Evolutionary conservation across 2,113 vertebrate species (phyloP), one percentile per base, ranked within the genome.

Genomic region (Reinhardtius hippoglossoides): DNA sequence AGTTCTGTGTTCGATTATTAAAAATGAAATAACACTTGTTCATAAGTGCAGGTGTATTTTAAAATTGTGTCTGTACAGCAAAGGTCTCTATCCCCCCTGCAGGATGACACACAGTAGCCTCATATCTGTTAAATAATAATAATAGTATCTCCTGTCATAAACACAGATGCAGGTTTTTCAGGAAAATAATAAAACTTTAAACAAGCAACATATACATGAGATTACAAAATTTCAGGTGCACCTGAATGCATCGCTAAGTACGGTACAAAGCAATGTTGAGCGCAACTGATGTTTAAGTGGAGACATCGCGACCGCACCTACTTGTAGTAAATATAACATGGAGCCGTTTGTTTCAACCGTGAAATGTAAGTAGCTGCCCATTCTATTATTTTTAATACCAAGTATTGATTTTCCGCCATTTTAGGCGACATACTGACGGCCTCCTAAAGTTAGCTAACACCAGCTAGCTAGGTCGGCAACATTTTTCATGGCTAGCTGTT

Each of bases 311-410:
- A 21, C 2, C 9, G 1, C 8, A 2, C 35, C 35, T 5, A 4
- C 13, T 63, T 2, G 14, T 31, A 23, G 37, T 14, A n/a, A 15
- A 44, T 6, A 9, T 5, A 76, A 73, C 3, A 94, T 94, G 94
- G 92, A 92, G 18, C 26, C 0, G 5, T 82, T 90, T 79, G 52
- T 76, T 35, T 84, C 76, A 9, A 62, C 61, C 0, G 65, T 94
- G 7, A 91, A 91, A 92, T 60, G 94, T 94, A 74, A 91, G 90
- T 88, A 58, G 23, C 2, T 48, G 2, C 14, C 13, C 4, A 0
- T 0, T 57, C 35, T 1, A 35, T 48, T 18, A 16, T 54, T 8
- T 57, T 5, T 31, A 52, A 31, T 20, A 18, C 1, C 9, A 44
- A 52, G 1, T 12, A 2, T 42, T 23, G 18, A 3, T 40, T 31